Conservation (phyloP, 2,113 vertebrate genomes). For the Pedetes capensis region DNA sequence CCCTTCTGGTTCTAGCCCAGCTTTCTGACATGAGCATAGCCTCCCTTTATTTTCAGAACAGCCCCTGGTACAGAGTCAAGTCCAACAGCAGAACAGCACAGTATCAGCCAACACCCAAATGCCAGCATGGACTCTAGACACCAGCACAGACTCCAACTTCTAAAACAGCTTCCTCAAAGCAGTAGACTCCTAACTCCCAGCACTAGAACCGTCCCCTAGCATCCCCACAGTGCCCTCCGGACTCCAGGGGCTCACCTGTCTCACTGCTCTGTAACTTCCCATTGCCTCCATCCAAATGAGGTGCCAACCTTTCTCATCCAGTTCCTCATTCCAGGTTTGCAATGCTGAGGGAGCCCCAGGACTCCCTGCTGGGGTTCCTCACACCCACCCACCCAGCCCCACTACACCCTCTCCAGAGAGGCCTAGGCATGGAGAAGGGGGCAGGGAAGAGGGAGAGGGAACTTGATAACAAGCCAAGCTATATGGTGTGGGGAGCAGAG, state of each 20-base stretch:
- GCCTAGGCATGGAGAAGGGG: background rate
- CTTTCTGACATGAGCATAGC: background rate
- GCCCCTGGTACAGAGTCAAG: background rate
- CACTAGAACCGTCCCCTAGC: background rate
- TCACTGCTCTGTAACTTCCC: conserved; percentile 45
- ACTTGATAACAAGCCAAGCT: background rate
- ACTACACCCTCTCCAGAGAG: background rate
- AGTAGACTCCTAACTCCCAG: background rate
- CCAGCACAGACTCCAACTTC: background rate
- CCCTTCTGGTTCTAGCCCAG: background rate
- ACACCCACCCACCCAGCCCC: background rate
- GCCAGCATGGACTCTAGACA: conserved; percentile 48
- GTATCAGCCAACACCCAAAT: conserved; percentile 23
- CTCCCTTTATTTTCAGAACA: background rate
- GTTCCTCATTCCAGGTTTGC: conserved; percentile 7
- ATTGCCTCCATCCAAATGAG: conserved; percentile 54
- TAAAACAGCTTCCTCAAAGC: conserved; percentile 46
- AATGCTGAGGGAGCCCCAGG: background rate
- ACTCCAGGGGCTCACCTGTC: conserved; percentile 59
- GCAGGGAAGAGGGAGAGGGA: background rate
- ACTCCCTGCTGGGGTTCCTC: background rate
- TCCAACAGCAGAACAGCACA: conserved; percentile 51
- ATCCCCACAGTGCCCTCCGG: background rate
- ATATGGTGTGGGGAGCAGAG: background rate
- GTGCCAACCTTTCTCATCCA: conserved; percentile 38